Evolutionary conservation across 2,113 vertebrate genomes (phyloP).

Genomic region (Ceratotherium simum): DNA sequence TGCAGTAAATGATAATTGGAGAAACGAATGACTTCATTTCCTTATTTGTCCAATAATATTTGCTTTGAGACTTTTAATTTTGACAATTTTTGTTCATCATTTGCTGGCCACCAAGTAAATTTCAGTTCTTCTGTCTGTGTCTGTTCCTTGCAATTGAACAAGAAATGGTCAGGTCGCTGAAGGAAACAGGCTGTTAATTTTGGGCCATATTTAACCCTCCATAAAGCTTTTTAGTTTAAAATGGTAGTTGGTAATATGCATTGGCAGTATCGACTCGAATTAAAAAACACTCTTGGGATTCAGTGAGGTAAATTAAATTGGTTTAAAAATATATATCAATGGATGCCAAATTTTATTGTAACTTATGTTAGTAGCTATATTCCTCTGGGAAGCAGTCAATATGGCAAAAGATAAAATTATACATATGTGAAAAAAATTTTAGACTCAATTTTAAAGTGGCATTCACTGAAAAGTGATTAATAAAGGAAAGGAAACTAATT

Average conservation of each 20-base stretch:
- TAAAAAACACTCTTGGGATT: neutral
- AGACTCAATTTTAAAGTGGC: neutral
- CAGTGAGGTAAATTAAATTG: slow-evolving; percentile 31
- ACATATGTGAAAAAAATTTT: neutral
- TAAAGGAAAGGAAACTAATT: neutral
- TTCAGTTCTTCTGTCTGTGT: neutral
- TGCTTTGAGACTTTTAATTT: neutral
- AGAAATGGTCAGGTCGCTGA: neutral
- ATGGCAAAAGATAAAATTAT: slow-evolving; percentile 51
- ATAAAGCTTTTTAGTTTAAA: slow-evolving; percentile 41
- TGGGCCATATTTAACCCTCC: neutral
- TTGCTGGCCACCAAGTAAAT: neutral
- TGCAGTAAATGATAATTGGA: neutral
- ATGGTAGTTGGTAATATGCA: neutral
- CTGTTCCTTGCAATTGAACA: neutral
- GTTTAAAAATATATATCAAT: slow-evolving; percentile 6
- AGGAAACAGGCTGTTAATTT: neutral
- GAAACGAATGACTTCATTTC: neutral
- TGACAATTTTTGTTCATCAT: neutral
- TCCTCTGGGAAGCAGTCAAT: slow-evolving; percentile 51
- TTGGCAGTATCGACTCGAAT: neutral
- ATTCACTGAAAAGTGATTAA: neutral
- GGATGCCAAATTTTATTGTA: slow-evolving; percentile 44
- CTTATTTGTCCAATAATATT: neutral
- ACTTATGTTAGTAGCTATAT: slow-evolving; percentile 34